phyloP scores from a whole-genome alignment of 2,888 invertebrate genomes.

The Hydropsyche betteni region DNA sequence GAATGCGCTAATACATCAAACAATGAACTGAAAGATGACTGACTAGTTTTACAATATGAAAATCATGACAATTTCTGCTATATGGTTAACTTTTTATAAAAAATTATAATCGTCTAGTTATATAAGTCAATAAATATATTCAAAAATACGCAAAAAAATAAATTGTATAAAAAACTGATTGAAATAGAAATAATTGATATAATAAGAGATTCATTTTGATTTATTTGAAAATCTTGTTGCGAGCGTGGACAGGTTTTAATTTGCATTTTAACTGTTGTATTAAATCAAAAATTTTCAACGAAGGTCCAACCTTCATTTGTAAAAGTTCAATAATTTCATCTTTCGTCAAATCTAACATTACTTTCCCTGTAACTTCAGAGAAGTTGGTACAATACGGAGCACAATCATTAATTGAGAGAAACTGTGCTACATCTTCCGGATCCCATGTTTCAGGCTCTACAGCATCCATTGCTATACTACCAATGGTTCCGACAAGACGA shows the following conservation, averaged over 20 bases:
- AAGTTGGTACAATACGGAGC: constrained; percentile 76
- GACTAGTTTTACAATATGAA: too few species aligned
- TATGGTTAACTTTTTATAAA: too few species aligned
- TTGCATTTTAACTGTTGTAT: constrained; percentile 91
- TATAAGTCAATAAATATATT: too few species aligned
- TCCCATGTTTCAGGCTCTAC: constrained; percentile 74
- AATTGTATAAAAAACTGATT: too few species aligned
- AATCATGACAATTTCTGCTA: too few species aligned
- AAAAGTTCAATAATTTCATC: constrained; percentile 90
- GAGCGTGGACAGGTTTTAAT: constrained; percentile 77
- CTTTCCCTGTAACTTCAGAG: constrained; percentile 79
- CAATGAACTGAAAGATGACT: too few species aligned
- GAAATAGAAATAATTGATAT: too few species aligned
- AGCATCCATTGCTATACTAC: constrained; percentile 64
- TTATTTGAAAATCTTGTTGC: constrained; percentile 53
- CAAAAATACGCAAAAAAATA: too few species aligned
- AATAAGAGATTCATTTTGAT: too few species aligned
- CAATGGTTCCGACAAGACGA: constrained; percentile 68
- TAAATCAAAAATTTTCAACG: constrained; percentile 90
- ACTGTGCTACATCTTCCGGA: constrained; percentile 86
- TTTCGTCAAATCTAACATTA: constrained; percentile 82
- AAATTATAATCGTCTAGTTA: too few species aligned
- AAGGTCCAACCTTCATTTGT: constrained; percentile 94
- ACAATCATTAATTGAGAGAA: constrained; percentile 88
- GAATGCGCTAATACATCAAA: too few species aligned